These are phyloP conservation scores for Sepiola atlantica DNA, from an alignment of 2,888 invertebrate genomes.

Conservation along the genomic window DNA sequence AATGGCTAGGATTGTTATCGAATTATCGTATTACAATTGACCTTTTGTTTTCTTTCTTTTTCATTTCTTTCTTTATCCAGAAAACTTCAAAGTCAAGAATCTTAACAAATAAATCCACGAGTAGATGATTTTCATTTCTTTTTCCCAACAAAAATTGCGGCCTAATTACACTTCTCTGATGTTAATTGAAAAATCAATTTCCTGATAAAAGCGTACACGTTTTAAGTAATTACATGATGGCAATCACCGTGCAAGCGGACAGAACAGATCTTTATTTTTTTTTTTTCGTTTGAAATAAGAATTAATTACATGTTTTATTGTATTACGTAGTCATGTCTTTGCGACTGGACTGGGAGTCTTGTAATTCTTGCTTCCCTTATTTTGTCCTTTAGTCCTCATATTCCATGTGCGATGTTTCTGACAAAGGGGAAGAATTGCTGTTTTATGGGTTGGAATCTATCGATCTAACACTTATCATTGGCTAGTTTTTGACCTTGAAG, in stretches of 20 bases:
- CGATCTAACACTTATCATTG: too few species aligned
- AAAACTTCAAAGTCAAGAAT: background rate
- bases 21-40: too few species aligned
- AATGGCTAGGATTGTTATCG: too few species aligned
- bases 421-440: too few species aligned
- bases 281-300: background rate
- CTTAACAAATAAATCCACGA: background rate
- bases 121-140: background rate
- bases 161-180: conserved; percentile 9
- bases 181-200: conserved; percentile 20
- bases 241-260: background rate
- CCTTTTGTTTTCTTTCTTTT: too few species aligned
- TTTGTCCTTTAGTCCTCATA: too few species aligned
- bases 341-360: too few species aligned
- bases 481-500: too few species aligned
- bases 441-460: too few species aligned
- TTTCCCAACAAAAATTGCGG: background rate
- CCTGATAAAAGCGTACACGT: background rate
- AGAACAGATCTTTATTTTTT: background rate
- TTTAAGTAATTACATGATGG: background rate
- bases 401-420: too few species aligned
- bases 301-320: background rate
- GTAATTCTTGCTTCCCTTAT: too few species aligned
- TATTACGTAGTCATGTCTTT: background rate
- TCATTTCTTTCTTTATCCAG: too few species aligned